Conservation (phyloP, 2,113 vertebrate genomes). For the crab-eating macaque (Macaca fascicularis) region DNA sequence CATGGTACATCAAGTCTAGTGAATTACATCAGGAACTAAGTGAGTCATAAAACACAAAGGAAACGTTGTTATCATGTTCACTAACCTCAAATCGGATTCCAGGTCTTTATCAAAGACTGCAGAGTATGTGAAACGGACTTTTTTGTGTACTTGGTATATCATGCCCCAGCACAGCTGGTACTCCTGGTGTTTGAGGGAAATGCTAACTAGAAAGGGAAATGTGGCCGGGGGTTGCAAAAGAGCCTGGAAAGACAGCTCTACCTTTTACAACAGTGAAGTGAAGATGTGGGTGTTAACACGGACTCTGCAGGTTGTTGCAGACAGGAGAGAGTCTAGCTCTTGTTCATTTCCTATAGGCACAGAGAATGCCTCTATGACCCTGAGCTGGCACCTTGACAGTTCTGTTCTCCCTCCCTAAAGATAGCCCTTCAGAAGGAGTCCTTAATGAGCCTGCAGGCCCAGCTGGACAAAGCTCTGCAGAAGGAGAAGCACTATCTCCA, state of each 20-base stretch:
- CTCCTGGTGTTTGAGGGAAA: not conserved
- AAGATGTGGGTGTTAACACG: not conserved
- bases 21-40: not conserved
- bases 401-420: constrained; percentile 58
- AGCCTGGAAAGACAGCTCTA: not conserved
- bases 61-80: not conserved
- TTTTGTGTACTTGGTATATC: not conserved
- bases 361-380: not conserved
- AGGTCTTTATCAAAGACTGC: not conserved
- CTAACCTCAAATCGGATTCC: not conserved
- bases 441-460: constrained; percentile 60
- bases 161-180: not conserved
- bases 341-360: not conserved
- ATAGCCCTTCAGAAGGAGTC: constrained; percentile 68
- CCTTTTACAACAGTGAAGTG: not conserved
- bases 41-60: not conserved
- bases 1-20: not conserved
- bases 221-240: not conserved
- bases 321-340: not conserved
- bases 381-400: not conserved
- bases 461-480: constrained; percentile 67
- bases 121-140: not conserved
- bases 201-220: not conserved
- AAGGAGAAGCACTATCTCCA: constrained; percentile 50
- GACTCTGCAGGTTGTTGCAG: not conserved